phyloP scores from a whole-genome alignment of 2,113 vertebrate genomes.

The Sardina pilchardus region DNA sequence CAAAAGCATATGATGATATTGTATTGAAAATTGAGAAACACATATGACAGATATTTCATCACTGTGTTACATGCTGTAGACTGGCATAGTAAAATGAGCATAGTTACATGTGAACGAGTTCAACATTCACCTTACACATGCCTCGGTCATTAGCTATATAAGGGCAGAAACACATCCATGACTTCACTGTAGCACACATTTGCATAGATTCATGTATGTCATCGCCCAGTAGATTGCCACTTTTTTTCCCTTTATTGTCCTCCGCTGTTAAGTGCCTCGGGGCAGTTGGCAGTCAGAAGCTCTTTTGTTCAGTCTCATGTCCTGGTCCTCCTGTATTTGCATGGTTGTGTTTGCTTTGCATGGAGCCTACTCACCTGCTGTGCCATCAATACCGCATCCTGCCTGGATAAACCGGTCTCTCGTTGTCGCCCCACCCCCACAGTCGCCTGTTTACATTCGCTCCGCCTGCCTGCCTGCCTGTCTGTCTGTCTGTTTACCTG shows the following conservation, averaged over 20 bases:
- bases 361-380: neutral
- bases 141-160: neutral
- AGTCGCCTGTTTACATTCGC: neutral
- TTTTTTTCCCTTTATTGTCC: neutral
- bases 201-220: neutral
- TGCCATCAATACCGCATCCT: neutral
- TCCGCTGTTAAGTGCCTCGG: neutral
- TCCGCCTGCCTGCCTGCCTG: neutral
- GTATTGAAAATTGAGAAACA: neutral
- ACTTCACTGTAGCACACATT: constrained; percentile 5
- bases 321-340: constrained; percentile 14
- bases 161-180: neutral
- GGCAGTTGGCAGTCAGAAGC: neutral
- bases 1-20: neutral
- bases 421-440: neutral
- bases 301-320: constrained; percentile 21
- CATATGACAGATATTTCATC: neutral
- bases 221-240: neutral
- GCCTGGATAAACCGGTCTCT: neutral
- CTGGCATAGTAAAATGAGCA: neutral
- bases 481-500: neutral
- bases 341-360: constrained; percentile 23
- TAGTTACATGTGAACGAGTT: neutral
- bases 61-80: neutral
- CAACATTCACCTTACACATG: neutral